phyloP scores from a whole-genome alignment of 2,888 invertebrate species.

The Epicampocera succincta region DNA sequence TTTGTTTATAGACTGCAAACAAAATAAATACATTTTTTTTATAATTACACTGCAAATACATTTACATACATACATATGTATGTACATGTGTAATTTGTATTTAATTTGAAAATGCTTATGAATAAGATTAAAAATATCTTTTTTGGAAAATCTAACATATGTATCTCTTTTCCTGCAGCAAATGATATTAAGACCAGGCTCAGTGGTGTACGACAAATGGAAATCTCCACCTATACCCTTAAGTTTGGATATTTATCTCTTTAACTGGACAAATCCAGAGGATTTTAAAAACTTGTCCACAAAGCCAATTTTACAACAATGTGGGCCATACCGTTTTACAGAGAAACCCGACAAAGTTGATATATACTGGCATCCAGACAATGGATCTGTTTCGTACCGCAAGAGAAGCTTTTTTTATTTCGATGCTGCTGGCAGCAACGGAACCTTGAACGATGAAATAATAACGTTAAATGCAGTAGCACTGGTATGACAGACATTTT shows the following conservation, averaged over 20 bases:
- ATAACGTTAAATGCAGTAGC: conserved; percentile 87
- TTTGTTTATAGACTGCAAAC: too few relatives aligned
- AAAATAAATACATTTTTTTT: too few relatives aligned
- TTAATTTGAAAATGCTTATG: too few relatives aligned
- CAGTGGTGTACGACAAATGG: conserved; percentile 87
- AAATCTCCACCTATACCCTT: conserved; percentile 85
- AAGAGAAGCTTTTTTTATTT: conserved; percentile 87
- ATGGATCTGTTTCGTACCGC: conserved; percentile 88
- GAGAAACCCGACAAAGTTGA: conserved; percentile 87
- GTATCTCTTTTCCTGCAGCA: conserved; percentile 82
- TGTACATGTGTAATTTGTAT: too few relatives aligned
- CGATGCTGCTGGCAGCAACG: conserved; percentile 73
- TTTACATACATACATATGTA: not conserved
- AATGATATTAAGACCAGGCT: conserved; percentile 84
- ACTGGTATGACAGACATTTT: conserved; percentile 84
- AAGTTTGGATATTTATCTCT: conserved; percentile 87
- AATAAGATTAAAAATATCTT: too few relatives aligned
- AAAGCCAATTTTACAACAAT: conserved; percentile 83
- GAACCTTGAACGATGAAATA: conserved; percentile 73
- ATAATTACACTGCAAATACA: not conserved
- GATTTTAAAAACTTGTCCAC: conserved; percentile 83
- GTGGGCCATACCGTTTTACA: conserved; percentile 86
- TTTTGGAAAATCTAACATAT: not conserved
- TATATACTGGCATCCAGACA: conserved; percentile 87
- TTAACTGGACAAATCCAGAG: conserved; percentile 91